Evolutionary conservation across 2,797 vertebrate species (phyloP).

Genomic region (Lemur catta): DNA sequence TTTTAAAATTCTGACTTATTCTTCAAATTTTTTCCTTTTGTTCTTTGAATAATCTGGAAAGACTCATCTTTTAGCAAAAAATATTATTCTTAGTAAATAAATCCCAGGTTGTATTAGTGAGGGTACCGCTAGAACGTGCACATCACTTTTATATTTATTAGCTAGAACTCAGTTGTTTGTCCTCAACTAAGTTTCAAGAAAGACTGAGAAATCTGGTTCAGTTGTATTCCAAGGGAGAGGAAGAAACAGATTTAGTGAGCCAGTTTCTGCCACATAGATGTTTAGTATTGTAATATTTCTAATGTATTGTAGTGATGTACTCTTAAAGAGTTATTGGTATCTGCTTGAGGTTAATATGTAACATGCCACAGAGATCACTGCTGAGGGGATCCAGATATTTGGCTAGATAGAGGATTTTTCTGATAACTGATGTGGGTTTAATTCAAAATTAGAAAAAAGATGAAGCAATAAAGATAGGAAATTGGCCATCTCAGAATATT

Average conservation of each 20-base stretch:
- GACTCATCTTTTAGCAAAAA: not conserved
- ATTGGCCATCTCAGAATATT: not conserved
- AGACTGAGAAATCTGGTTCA: not conserved
- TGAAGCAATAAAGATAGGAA: slow-evolving; percentile 61
- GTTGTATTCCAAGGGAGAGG: not conserved
- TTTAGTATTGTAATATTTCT: not conserved
- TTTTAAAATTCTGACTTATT: not conserved
- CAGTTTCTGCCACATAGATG: not conserved
- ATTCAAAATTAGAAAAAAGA: slow-evolving; percentile 39
- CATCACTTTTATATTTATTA: not conserved
- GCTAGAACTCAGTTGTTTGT: not conserved
- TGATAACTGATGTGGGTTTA: slow-evolving; percentile 29
- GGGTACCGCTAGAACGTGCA: not conserved
- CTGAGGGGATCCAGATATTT: not conserved
- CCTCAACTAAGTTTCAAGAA: not conserved
- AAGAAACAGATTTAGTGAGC: not conserved
- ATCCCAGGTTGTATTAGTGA: not conserved
- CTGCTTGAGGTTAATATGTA: not conserved
- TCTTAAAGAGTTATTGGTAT: not conserved
- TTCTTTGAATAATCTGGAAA: not conserved
- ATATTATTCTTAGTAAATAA: not conserved
- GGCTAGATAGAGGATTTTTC: not conserved
- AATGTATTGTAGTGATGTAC: not conserved
- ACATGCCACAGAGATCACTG: not conserved
- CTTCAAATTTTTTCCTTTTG: not conserved